phyloP scores from a whole-genome alignment of 2,113 vertebrate genomes.

The Phyllopteryx taeniolatus region DNA sequence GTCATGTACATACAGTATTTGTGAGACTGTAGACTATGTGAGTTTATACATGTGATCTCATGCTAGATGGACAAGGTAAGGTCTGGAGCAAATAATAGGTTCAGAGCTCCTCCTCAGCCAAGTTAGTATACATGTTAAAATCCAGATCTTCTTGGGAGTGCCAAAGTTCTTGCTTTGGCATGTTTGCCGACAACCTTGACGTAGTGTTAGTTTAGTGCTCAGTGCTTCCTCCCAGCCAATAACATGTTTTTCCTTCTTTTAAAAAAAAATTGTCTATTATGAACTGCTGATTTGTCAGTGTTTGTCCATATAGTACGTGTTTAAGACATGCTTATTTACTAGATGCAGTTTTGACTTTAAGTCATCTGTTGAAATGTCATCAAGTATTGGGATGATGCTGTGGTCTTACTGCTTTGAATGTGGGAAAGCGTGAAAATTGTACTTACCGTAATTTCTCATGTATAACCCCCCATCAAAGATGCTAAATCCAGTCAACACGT shows the following conservation, averaged over 20 bases:
- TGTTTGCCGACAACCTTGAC: slow-evolving; percentile 41
- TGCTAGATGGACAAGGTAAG: not conserved
- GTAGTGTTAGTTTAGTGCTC: not conserved
- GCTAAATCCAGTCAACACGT: no score
- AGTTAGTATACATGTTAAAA: slow-evolving; percentile 33
- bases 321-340: not conserved
- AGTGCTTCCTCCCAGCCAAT: not conserved
- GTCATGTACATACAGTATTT: not conserved
- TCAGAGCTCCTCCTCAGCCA: not conserved
- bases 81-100: not conserved
- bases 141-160: slow-evolving; percentile 47
- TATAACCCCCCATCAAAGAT: no score
- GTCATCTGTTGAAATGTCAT: not conserved
- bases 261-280: no score
- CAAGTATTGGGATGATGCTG: no score
- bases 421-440: no score
- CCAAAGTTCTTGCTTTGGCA: slow-evolving; percentile 41
- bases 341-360: not conserved
- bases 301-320: not conserved
- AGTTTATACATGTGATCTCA: no score
- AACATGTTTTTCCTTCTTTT: not conserved
- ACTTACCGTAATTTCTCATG: no score
- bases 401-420: no score
- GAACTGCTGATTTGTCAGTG: not conserved
- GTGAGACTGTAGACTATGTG: no score